phyloP scores from a whole-genome alignment of 1,140 invertebrate species.

The Sycophaga agraensis region DNA sequence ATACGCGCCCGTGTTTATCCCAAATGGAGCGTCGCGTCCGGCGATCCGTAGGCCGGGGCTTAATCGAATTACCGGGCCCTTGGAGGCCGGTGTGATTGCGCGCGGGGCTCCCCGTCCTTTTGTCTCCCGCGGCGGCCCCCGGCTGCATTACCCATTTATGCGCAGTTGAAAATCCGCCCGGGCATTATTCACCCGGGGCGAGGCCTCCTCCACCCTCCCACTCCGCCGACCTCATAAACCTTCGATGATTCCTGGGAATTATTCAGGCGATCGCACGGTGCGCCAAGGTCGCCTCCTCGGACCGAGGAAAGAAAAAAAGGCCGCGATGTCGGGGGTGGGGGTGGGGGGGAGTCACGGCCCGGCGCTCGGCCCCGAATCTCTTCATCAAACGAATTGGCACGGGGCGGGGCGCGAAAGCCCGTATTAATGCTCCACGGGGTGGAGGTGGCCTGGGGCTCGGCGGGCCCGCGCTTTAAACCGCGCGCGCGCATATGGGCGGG shows the following conservation, averaged over 20 bases:
- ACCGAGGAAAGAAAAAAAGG: background rate
- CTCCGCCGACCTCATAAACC: no score
- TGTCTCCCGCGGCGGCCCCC: background rate
- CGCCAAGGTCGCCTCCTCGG: no score
- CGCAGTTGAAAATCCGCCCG: background rate
- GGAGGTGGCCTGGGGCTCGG: conserved; percentile 18
- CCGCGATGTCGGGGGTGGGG: no score
- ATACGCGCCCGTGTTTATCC: background rate
- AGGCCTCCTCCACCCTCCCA: no score
- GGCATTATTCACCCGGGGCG: no score
- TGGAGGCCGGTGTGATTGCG: conserved; percentile 51
- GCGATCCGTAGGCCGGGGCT: background rate
- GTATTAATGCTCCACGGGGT: background rate
- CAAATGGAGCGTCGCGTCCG: no score
- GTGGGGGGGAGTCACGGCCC: background rate
- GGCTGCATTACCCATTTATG: conserved; percentile 18
- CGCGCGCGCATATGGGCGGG: conserved; percentile 42
- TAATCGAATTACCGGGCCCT: conserved; percentile 54
- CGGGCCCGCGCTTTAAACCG: conserved; percentile 32
- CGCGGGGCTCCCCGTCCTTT: conserved; percentile 9
- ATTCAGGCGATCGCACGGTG: no score
- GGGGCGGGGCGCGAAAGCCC: no score
- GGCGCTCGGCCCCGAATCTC: no score
- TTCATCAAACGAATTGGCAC: background rate
- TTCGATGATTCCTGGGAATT: no score